phyloP scores from a whole-genome alignment of 2,113 vertebrate genomes.

The Toxostoma redivivum region DNA sequence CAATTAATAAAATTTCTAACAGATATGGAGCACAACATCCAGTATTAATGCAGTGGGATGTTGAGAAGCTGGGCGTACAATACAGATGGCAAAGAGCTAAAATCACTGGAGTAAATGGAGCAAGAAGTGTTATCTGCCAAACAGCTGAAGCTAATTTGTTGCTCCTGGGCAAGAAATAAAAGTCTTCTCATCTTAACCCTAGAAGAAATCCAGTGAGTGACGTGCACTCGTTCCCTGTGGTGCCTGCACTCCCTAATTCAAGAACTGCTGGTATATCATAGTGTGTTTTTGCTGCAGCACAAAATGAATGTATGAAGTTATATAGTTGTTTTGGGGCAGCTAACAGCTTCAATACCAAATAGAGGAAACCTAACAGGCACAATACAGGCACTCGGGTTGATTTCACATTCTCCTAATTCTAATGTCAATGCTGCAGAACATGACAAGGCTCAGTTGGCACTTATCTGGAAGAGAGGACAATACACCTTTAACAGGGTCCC shows the following conservation, averaged over 20 bases:
- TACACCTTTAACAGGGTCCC: neutral
- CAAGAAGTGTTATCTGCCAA: neutral
- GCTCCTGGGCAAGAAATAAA: neutral
- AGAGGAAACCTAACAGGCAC: neutral
- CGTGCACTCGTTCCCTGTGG: accelerated
- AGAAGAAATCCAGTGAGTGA: neutral
- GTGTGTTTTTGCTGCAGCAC: neutral
- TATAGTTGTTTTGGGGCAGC: neutral
- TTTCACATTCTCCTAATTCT: neutral
- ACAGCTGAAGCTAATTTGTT: neutral
- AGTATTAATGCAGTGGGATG: neutral
- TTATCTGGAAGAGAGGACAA: neutral
- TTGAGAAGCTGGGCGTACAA: accelerated
- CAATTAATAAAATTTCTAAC: neutral
- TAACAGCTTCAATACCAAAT: neutral
- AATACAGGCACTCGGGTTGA: neutral
- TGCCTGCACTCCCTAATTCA: neutral
- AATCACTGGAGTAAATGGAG: neutral
- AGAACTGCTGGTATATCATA: neutral
- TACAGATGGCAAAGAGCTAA: accelerated
- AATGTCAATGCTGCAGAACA: neutral
- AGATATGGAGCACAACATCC: neutral
- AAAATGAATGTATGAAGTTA: neutral
- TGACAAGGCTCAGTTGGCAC: accelerated
- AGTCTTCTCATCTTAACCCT: neutral